These are phyloP conservation scores for Lepidothrix coronata DNA, from an alignment of 2,113 vertebrate genomes.

Conservation along the genomic window DNA sequence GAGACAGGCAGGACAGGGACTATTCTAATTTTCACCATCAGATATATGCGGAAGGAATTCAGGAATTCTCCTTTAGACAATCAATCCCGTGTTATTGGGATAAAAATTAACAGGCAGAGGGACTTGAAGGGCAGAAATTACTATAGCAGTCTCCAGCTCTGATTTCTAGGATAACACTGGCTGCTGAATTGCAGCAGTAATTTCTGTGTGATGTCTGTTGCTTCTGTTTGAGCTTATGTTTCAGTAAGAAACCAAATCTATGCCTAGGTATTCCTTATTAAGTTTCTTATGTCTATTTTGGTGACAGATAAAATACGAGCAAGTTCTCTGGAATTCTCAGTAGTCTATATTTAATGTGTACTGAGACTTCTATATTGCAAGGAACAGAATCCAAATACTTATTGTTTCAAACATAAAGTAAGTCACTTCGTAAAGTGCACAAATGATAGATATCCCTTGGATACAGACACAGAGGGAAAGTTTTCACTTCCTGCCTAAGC, in stretches of 20 bases:
- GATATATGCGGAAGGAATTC: not conserved
- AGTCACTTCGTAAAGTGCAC: not conserved
- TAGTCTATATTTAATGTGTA: not conserved
- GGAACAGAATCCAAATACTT: not conserved
- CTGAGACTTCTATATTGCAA: not conserved
- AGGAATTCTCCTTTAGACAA: not conserved
- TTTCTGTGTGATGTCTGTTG: not conserved
- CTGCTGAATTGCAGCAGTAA: not conserved
- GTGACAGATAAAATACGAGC: not conserved
- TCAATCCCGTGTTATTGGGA: not conserved
- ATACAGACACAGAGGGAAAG: not conserved
- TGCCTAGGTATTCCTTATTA: not conserved
- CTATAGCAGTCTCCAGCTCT: not conserved
- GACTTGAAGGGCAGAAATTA: not conserved
- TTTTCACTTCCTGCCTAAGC: not conserved
- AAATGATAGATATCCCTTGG: not conserved
- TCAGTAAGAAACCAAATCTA: not conserved
- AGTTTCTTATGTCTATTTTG: not conserved
- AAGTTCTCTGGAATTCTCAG: not conserved
- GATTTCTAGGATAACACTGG: slow-evolving; percentile 11
- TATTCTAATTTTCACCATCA: not conserved
- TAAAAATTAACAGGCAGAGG: slow-evolving; percentile 6
- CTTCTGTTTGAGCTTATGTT: not conserved
- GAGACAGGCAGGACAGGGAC: not conserved
- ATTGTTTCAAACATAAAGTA: not conserved